Evolutionary conservation across 2,888 invertebrate genomes (phyloP), one percentile per base, ranked within the genome.

Genomic region (Stratiomys singularior): DNA sequence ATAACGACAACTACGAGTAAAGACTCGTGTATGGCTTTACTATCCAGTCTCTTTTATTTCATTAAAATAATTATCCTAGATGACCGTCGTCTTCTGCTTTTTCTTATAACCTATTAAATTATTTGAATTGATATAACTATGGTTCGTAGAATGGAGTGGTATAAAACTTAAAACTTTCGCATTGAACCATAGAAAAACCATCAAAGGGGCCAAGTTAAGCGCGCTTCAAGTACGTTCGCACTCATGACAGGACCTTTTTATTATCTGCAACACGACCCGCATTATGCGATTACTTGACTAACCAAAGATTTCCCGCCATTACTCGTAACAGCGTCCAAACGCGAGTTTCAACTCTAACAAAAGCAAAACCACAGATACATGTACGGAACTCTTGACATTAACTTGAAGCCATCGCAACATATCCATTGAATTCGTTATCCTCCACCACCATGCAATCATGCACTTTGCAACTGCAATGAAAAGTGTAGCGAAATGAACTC

Each of bases 271-370:
- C 37, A n/a, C 18, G 67, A 28, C 15, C 25, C 9, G 23, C 71
- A 71, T 52, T 47, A 71, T 47, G 28, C 25, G 47, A 71, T 71
- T 52, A 52, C 52, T 52, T 46, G 27, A 9, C 71, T 25, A n/a
- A 52, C n/a, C 71, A 52, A 71, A 71, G 47, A 71, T 11, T n/a
- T n/a, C 23, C 46, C 18, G 9, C 27, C 21, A 37, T 28, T 28
- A 64, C 28, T n/a, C 15, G 21, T 5, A 60, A 60, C 60, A 60
- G 52, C 11, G 15, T 15, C 5, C 3, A 4, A 9, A 52, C 52
- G 52, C 52, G 52, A 13, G 15, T 9, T 60, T 23, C 60, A 15
- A 2, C 60, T 7, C 18, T 25, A 15, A 60, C 11, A 52, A 52
- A 5, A 5, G 23, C 60, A 23, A 25, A 21, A 60, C 60, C 60